phyloP scores from a whole-genome alignment of 2,113 vertebrate species.

The Aphelocoma coerulescens region DNA sequence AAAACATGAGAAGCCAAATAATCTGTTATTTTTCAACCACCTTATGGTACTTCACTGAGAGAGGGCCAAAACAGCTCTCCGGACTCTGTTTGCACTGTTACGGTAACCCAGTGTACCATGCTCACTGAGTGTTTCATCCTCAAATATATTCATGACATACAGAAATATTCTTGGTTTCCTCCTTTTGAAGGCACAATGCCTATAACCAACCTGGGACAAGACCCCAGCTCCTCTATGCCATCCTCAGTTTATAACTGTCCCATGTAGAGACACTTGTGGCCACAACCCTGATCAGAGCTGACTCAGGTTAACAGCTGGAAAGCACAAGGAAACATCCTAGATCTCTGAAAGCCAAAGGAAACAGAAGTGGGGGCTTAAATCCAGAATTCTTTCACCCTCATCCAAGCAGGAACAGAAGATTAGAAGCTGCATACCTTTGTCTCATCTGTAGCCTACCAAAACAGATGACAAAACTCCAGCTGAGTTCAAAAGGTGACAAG shows the following conservation, averaged over 20 bases:
- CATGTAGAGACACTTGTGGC: neutral
- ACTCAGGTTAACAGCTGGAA: neutral
- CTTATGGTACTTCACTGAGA: neutral
- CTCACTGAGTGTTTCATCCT: neutral
- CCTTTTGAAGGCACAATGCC: neutral
- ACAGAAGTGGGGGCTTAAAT: neutral
- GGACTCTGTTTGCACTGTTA: neutral
- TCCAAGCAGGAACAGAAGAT: neutral
- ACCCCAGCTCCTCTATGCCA: neutral
- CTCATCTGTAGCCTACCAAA: neutral
- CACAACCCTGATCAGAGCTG: neutral
- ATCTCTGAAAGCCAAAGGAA: neutral
- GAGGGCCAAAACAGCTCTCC: neutral
- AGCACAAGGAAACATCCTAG: neutral
- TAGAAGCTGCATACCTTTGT: neutral
- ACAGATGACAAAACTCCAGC: neutral
- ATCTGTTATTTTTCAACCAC: neutral
- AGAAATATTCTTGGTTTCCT: neutral
- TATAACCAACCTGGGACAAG: neutral
- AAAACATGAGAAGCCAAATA: neutral
- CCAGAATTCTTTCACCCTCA: neutral
- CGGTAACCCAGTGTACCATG: rapidly evolving
- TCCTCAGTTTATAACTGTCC: neutral
- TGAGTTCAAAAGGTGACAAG: neutral
- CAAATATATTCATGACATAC: neutral